These are phyloP conservation scores for Luidia sarsii DNA, from an alignment of 53 echinoderm and acorn worm species.

Conservation along the genomic window DNA sequence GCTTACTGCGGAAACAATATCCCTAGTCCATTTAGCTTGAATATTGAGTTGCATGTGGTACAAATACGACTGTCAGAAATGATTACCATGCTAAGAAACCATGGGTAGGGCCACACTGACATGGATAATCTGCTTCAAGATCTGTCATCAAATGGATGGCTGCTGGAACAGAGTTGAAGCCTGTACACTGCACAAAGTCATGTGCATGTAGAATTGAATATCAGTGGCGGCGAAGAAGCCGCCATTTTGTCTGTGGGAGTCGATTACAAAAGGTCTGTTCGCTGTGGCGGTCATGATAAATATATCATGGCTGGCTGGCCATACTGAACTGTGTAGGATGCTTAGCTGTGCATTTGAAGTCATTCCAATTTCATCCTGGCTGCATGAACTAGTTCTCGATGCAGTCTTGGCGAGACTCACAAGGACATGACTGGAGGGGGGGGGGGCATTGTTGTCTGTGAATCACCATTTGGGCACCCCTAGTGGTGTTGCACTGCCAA, in stretches of 20 bases:
- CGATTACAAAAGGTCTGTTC: constrained; percentile 29
- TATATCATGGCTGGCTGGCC: not conserved
- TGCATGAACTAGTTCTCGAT: constrained; percentile 45
- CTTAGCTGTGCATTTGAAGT: constrained; percentile 11
- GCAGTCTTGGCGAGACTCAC: constrained; percentile 28
- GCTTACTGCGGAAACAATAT: not conserved
- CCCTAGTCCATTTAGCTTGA: not conserved
- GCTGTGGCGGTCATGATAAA: not conserved
- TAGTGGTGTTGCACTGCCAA: not conserved
- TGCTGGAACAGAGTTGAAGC: too few relatives aligned
- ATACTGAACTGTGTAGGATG: not conserved
- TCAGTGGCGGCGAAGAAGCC: not conserved
- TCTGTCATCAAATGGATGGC: too few relatives aligned
- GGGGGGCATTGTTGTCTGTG: constrained; percentile 31
- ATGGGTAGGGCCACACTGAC: too few relatives aligned
- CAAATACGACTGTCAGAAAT: constrained; percentile 27
- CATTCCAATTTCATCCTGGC: constrained; percentile 14
- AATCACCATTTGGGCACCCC: constrained; percentile 47
- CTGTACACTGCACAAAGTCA: not conserved
- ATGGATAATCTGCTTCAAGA: too few relatives aligned
- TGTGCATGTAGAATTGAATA: not conserved
- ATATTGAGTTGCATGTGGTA: constrained; percentile 18
- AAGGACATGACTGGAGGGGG: constrained; percentile 10
- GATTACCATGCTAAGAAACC: constrained; percentile 4
- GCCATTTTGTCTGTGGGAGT: constrained; percentile 44